phyloP scores from a whole-genome alignment of 2,888 invertebrate species.

The Monopis laevigella region DNA sequence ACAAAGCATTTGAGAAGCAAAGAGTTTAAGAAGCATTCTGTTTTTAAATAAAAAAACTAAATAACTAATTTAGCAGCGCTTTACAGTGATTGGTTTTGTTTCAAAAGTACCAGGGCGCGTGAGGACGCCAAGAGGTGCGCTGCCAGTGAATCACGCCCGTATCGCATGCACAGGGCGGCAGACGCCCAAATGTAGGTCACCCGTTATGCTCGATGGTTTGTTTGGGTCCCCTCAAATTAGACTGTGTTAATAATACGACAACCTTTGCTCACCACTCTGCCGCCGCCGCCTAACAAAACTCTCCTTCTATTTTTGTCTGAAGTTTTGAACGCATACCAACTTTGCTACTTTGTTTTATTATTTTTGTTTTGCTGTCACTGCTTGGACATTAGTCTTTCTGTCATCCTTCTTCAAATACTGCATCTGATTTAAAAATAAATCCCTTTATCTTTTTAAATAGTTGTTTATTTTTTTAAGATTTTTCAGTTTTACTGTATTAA shows the following conservation, averaged over 20 bases:
- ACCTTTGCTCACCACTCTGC: slow-evolving; percentile 43
- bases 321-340: slow-evolving; percentile 31
- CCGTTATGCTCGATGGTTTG: slow-evolving; percentile 53
- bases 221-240: slow-evolving; percentile 62
- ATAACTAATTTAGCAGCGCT: no score
- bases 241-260: slow-evolving; percentile 58
- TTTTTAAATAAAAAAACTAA: no score
- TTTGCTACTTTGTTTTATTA: slow-evolving; percentile 12
- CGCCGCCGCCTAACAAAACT: slow-evolving; percentile 20
- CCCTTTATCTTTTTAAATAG: no score
- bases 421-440: no score
- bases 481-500: no score
- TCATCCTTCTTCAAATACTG: not conserved
- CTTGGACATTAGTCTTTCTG: slow-evolving; percentile 5
- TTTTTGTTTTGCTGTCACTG: slow-evolving; percentile 5
- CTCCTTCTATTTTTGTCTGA: slow-evolving; percentile 39
- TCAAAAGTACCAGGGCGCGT: not conserved
- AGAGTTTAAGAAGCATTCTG: not conserved
- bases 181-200: slow-evolving; percentile 54
- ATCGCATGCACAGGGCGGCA: slow-evolving; percentile 35
- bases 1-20: no score
- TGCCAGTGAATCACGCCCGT: slow-evolving; percentile 45
- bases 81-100: no score
- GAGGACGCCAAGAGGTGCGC: not conserved
- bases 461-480: no score